Evolutionary conservation across 2,797 vertebrate genomes (phyloP).

Genomic region (Rhyacichthys aspro): DNA sequence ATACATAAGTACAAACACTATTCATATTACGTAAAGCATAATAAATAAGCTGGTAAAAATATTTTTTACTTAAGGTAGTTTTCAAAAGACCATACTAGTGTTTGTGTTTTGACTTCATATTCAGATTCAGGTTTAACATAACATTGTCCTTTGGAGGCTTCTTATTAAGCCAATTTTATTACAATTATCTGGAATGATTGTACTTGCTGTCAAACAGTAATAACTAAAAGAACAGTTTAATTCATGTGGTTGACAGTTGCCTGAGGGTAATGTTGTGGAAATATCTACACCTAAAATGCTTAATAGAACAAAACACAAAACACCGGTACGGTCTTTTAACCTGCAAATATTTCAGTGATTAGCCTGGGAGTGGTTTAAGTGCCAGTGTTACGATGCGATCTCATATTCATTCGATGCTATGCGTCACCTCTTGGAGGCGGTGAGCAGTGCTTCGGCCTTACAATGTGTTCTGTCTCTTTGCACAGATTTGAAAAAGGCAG

Average conservation of each 20-base stretch:
- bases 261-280: no score
- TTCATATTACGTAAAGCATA: conserved; percentile 39
- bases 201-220: conserved; percentile 13
- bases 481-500: conserved; percentile 67
- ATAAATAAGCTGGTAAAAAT: conserved; percentile 48
- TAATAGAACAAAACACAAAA: conserved; percentile 4
- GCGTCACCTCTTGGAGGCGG: conserved; percentile 32
- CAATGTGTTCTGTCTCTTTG: conserved; percentile 48
- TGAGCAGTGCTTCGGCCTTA: conserved; percentile 35
- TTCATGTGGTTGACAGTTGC: neutral
- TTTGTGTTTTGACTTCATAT: conserved; percentile 12
- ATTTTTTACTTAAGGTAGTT: conserved; percentile 20
- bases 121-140: conserved; percentile 5
- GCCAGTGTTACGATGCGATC: conserved; percentile 18
- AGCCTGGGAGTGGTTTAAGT: conserved; percentile 22
- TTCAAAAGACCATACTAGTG: conserved; percentile 22
- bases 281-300: conserved; percentile 8
- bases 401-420: conserved; percentile 12
- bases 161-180: conserved; percentile 2
- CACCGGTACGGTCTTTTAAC: conserved; percentile 18
- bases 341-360: conserved; percentile 9
- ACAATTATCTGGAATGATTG: conserved; percentile 14
- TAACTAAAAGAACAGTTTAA: neutral
- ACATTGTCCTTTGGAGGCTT: conserved; percentile 8
- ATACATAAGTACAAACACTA: conserved; percentile 49